These are phyloP conservation scores for Oxyscelio sp. DNA, from an alignment of 2,888 invertebrate genomes.

Conservation along the genomic window DNA sequence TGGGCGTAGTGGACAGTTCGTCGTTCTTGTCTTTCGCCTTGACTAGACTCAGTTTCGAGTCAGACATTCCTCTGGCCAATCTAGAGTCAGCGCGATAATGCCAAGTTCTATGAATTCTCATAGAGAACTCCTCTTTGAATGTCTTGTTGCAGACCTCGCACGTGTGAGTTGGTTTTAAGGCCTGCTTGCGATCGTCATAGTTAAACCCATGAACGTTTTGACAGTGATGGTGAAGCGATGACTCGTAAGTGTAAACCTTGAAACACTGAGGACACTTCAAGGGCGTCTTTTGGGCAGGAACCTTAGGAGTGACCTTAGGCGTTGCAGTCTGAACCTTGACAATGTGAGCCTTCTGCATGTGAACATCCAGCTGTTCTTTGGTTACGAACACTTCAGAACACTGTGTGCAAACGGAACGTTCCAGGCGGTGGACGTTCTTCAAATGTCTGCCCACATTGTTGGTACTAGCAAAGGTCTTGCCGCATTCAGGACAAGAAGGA, in stretches of 20 bases:
- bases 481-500: constrained; percentile 90
- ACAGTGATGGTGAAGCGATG: constrained; percentile 82
- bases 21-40: neutral
- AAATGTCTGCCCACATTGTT: constrained; percentile 85
- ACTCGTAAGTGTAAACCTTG: constrained; percentile 79
- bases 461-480: constrained; percentile 89
- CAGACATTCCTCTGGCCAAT: constrained; percentile 68
- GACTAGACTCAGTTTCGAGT: constrained; percentile 44
- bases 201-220: constrained; percentile 79
- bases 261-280: constrained; percentile 80
- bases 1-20: constrained; percentile 45
- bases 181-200: constrained; percentile 2
- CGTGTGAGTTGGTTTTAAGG: constrained; percentile 86
- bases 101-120: constrained; percentile 91
- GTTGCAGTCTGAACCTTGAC: neutral
- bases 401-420: constrained; percentile 90
- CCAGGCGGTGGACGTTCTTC: constrained; percentile 83
- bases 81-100: constrained; percentile 90
- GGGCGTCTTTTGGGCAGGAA: constrained; percentile 61
- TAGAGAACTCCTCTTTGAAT: constrained; percentile 90
- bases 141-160: constrained; percentile 91
- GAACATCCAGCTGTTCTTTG: constrained; percentile 90
- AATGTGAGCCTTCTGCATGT: constrained; percentile 90
- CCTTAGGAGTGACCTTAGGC: too few relatives aligned
- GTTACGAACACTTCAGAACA: constrained; percentile 91